Evolutionary conservation across 2,888 invertebrate species (phyloP), one percentile per base, ranked within the genome.

Genomic region (Harpalus rubripes): DNA sequence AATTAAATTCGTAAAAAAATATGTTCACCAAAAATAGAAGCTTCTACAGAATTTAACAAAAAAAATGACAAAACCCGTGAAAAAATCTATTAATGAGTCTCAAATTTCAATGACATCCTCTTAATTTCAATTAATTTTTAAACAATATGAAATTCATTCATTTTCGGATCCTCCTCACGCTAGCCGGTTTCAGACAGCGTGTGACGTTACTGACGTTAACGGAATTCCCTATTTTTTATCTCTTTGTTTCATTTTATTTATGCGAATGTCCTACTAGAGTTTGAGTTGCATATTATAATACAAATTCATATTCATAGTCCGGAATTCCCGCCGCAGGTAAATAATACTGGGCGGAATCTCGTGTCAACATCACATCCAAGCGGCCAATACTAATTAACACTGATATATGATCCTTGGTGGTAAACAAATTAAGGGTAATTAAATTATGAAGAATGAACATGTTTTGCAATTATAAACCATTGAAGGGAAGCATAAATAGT

Each of bases 351-450:
- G 5, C 61, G 15, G 41, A 18, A 61, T 58, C 39, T 59, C 41
- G 61, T 79, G 59, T 16, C 61, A 61, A 0, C 18, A 79, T 79
- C 79, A 5, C 79, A 61, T 58, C 59, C 59, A 52, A 79, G 61
- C 61, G 61, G 79, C 32, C 15, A 61, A 61, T 41, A 56, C 52
- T 58, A 41, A 79, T 79, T 79, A 79, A 16, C 79, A 79, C 58
- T 79, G 79, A 79, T 78, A 22, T 58, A 78, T 61, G 39, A 41
- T 39, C 15, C 16, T 10, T 16, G 72, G 72, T 74, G 78, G 79
- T 79, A 79, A 79, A 79, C 79, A 79, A 79, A 79, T 79, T 79
- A 79, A 79, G 61, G 59, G 79, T 79, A 79, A 79, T 79, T 79
- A 79, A 59, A 44, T 44, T 74, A 74, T 74, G 72, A 74, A 41